These are phyloP conservation scores for Pogonocherus hispidulus DNA, from an alignment of 2,888 invertebrate genomes.

Conservation along the genomic window DNA sequence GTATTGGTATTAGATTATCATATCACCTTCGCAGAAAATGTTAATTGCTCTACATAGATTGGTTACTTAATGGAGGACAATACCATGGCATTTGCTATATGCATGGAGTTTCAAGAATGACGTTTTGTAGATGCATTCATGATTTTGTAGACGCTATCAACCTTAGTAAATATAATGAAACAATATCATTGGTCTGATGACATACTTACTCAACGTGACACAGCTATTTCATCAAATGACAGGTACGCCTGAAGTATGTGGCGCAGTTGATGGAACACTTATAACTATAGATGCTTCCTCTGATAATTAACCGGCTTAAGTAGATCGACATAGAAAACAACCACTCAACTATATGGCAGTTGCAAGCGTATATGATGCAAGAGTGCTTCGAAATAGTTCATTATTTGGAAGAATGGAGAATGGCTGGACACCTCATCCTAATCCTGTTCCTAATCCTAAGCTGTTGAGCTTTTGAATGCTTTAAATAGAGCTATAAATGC, in stretches of 20 bases:
- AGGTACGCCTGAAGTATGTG: slow-evolving; percentile 45
- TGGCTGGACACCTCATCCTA: slow-evolving; percentile 41
- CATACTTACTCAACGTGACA: slow-evolving; percentile 19
- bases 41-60: slow-evolving; percentile 42
- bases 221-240: slow-evolving; percentile 37
- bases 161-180: slow-evolving; percentile 41
- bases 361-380: slow-evolving; percentile 50
- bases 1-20: slow-evolving; percentile 39
- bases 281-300: slow-evolving; percentile 49
- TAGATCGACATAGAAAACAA: slow-evolving; percentile 53
- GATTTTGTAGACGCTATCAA: slow-evolving; percentile 42
- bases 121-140: slow-evolving; percentile 47
- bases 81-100: slow-evolving; percentile 46
- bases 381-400: slow-evolving; percentile 44
- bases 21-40: slow-evolving; percentile 34
- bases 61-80: slow-evolving; percentile 43
- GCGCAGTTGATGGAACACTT: slow-evolving; percentile 42
- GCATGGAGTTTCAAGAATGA: slow-evolving; percentile 53
- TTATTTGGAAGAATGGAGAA: slow-evolving; percentile 42
- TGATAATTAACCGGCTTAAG: slow-evolving; percentile 48
- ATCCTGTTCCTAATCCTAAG: too few species aligned
- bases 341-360: slow-evolving; percentile 49
- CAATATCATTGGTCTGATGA: background rate
- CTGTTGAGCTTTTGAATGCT: too few species aligned
- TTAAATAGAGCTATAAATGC: background rate